Percentiles rank a stretch among this genome's conserved stretches.
Conservation (phyloP, 1,140 invertebrate species). For the Paraescarpia echinospica region DNA sequence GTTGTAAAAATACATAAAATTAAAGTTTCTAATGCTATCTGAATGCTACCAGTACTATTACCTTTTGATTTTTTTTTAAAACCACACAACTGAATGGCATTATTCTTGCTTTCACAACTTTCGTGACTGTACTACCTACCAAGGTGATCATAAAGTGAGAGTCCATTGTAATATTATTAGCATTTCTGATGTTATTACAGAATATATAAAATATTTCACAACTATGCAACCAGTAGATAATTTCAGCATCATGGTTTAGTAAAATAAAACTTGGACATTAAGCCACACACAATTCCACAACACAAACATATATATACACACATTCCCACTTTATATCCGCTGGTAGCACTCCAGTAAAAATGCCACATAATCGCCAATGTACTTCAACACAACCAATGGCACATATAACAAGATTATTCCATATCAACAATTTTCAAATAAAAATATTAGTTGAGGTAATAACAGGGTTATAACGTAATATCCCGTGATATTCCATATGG, state of each 20-base stretch:
- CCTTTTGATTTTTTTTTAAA: too few species aligned
- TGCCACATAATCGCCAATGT: too few species aligned
- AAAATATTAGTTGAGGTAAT: background rate
- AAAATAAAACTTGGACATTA: background rate
- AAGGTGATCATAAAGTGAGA: too few species aligned
- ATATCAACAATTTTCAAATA: background rate
- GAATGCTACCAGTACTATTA: too few species aligned
- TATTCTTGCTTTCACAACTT: too few species aligned
- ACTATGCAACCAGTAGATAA: background rate
- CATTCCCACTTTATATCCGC: background rate
- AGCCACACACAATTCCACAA: background rate
- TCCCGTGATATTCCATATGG: background rate
- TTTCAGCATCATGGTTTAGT: background rate
- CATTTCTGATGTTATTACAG: background rate
- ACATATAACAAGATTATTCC: background rate
- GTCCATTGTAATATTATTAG: too few species aligned
- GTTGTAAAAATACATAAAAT: too few species aligned
- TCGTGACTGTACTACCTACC: too few species aligned
- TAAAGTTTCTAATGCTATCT: too few species aligned
- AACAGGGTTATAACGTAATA: background rate
- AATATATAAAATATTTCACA: background rate
- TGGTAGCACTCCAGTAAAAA: background rate
- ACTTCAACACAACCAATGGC: background rate
- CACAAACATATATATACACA: background rate
- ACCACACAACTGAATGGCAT: too few species aligned